Evolutionary conservation across 2,888 invertebrate species (phyloP), one percentile per base, ranked within the genome.

Genomic region (Hypomecis atomaria): DNA sequence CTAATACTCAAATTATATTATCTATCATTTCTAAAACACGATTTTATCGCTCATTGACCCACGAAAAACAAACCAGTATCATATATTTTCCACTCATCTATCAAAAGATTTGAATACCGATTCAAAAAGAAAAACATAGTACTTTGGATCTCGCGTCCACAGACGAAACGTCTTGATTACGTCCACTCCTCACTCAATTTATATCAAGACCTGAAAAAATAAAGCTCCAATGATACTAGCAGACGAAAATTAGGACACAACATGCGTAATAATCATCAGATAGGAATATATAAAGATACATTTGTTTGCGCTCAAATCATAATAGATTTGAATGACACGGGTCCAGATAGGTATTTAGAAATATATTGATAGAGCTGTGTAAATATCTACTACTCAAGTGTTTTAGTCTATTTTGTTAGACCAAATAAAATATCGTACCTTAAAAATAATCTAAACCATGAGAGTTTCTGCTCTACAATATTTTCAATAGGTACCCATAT

Each of bases 161-260:
- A 52, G 38, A 40, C 23, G 5, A 4, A n/a, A 6, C 11, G 4
- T 38, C 13, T 10, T 40, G 38, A 1, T 52, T 9, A 52, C 38
- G 37, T 11, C 44, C 50, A 52, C 38, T 53, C 45, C 5, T 47
- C 59, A 23, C 52, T 45, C 42, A 48, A 44, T 58, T 53, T 34
- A 36, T 11, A 62, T 47, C 57, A 47, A 36, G 36, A 36, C 47
- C 62, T 62, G 62, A 62, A 58, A 42, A 58, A 62, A 62, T 53
- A 62, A 52, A 50, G 33, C 45, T 45, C n/a, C 9, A 42, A 40
- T 47, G 40, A 57, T 38, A 45, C 50, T 57, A 59, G 10, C 33
- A 42, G 40, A 47, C 38, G 40, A 40, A 40, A 53, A 57, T 49
- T 23, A 9, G 47, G 40, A 6, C 48, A 34, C 6, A 36, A 42